Conservation (phyloP, 2,797 vertebrate species). For the Lophius americanus region DNA sequence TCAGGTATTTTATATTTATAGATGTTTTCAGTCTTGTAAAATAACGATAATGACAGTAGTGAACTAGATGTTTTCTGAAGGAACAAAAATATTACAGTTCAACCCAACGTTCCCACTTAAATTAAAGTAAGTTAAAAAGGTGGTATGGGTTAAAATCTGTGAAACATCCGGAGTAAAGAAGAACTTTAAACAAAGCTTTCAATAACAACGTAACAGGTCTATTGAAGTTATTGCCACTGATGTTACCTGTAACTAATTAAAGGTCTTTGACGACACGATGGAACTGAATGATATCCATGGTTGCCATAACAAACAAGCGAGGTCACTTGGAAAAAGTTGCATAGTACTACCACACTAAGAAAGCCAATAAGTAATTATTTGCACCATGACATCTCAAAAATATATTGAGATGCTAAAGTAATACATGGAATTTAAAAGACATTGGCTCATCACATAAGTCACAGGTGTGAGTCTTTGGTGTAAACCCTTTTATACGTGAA, state of each 20-base stretch:
- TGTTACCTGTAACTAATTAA: conserved; percentile 27
- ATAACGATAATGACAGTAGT: not conserved
- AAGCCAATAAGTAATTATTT: not conserved
- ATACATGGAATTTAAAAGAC: not conserved
- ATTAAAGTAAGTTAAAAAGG: not conserved
- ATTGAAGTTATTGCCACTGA: not conserved
- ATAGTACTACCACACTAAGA: not conserved
- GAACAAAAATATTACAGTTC: not conserved
- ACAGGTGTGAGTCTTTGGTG: conserved; percentile 13
- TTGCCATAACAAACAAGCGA: conserved; percentile 6
- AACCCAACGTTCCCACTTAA: not conserved
- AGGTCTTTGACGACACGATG: conserved; percentile 11
- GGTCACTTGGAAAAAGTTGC: conserved; percentile 1
- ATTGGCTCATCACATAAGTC: conserved; percentile 11
- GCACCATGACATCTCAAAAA: too few relatives aligned
- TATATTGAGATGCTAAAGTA: not conserved
- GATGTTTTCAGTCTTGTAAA: conserved; percentile 3
- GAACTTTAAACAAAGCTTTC: conserved; percentile 18
- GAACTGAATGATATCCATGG: conserved; percentile 4
- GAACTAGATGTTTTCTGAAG: not conserved
- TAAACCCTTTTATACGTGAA: conserved; percentile 4
- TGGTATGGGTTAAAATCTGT: not conserved
- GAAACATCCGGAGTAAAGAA: conserved; percentile 2
- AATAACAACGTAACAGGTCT: conserved; percentile 11
- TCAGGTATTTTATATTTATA: conserved; percentile 14